Evolutionary conservation across 2,797 vertebrate species (phyloP), one percentile per base, ranked within the genome.

Genomic region (Meda fulgida): DNA sequence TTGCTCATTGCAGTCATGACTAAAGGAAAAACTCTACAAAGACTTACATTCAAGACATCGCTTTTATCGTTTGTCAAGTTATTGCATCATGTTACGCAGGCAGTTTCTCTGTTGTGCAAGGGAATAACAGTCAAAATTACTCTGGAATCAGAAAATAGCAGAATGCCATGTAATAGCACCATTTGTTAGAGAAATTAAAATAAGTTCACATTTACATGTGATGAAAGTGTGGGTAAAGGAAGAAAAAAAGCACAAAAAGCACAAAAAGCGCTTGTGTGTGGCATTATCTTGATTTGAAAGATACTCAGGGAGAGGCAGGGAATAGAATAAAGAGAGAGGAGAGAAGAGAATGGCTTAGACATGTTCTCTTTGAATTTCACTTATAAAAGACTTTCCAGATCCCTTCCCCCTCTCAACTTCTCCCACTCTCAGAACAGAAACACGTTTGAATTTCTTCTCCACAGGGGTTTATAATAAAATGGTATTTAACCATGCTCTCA

Each of bases 271-370:
- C 58, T 19, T 93, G 91, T 93, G 92, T 89, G 92, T 90, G 84
- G 91, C 90, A 91, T 93, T 92, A 93, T 93, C 91, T 90, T 2
- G 34, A 92, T 92, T 93, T 93, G 89, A 70, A 92, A 93, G 76
- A 73, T 66, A 91, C 86, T 58, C n/a, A 2, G 75, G 83, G 83
- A 91, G 78, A 89, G 85, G 89, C 89, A 91, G 85, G 76, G 89
- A 90, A 84, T 7, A 78, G 78, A 84, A 85, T 90, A 89, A 88
- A 89, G 89, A 84, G 86, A 72, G 34, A 85, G 87, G 87, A 87
- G 88, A 88, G 84, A 70, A 90, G 83, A 88, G 89, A 80, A 90
- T 89, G 78, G 88, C 77, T 84, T 82, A 75, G 34, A 81, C 87
- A 82, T 87, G 89, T 91, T 91, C 86, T 87, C 88, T 91, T 94